Evolutionary conservation across 2,888 invertebrate genomes (phyloP), one percentile per base, ranked within the genome.

Genomic region (Drosophila crucigera): DNA sequence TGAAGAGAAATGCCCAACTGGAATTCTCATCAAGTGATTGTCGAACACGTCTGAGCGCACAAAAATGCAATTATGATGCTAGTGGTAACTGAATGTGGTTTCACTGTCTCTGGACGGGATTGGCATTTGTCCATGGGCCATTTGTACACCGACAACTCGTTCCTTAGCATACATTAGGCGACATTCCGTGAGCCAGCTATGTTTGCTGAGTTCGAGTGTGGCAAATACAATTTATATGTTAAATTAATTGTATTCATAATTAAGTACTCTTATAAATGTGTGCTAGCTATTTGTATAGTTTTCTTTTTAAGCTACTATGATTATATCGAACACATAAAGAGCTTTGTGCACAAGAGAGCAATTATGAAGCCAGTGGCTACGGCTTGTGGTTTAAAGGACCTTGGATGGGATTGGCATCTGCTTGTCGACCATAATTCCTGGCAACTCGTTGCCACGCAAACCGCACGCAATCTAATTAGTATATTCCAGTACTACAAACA

Each of bases 31-130:
- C 59, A 53, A 33, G 22, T 39, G 59, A 39, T 39, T 30, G n/a
- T 35, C 43, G 31, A 47, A 63, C 64, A 72, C 66, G 64, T 58
- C 28, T 54, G 69, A 68, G 35, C 43, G 76, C 68, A 76, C 80
- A 84, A 78, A 82, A 83, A 80, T 80, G 80, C 83, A 83, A 84
- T 84, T 83, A 76, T 76, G 64, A 52, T 55, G 53, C 53, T 61
- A 25, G 50, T 25, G 47, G 25, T 16, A 14, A 47, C 47, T 4
- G 25, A 41, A 62, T 52, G 52, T 49, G 37, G 54, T 47, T 25
- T 25, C 16, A 4, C 0, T 9, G 1, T 25, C 47, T 47, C 25
- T 9, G 47, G 9, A 4, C 25, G 47, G 25, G 16, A 47, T 9
- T 47, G 16, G 9, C 47, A 47, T 47, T 47, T 25, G 25, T 25